phyloP scores from a whole-genome alignment of 2,888 invertebrate species.

The Cephus pulcher region DNA sequence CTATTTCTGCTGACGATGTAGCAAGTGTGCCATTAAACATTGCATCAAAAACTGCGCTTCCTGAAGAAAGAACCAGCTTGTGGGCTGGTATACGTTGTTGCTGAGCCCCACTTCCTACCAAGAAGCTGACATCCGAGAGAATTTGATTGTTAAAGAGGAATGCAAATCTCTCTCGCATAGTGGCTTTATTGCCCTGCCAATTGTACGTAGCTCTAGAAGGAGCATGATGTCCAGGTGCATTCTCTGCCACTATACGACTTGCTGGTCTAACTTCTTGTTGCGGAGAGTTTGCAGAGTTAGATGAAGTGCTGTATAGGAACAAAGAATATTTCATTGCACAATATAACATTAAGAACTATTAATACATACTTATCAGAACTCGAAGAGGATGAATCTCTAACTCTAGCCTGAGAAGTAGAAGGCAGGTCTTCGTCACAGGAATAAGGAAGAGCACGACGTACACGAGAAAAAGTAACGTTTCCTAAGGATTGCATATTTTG shows the following conservation, averaged over 20 bases:
- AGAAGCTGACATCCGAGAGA: constrained; percentile 80
- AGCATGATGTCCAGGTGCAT: background rate
- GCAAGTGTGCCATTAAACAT: constrained; percentile 86
- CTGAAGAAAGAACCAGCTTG: constrained; percentile 83
- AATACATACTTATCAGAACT: constrained; percentile 24
- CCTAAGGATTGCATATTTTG: constrained; percentile 51
- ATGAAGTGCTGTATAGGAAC: constrained; percentile 48
- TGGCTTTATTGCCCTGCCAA: constrained; percentile 81
- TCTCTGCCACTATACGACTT: constrained; percentile 26
- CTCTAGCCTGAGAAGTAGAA: constrained; percentile 39
- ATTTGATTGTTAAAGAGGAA: constrained; percentile 77
- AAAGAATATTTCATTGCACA: background rate
- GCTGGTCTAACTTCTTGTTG: constrained; percentile 47
- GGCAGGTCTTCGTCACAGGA: constrained; percentile 52
- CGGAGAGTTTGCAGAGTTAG: constrained; percentile 49
- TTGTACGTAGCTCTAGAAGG: constrained; percentile 64
- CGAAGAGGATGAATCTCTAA: constrained; percentile 40
- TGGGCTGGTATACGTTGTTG: constrained; percentile 82
- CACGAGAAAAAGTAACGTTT: constrained; percentile 47
- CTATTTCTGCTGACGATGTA: constrained; percentile 77
- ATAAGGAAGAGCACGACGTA: constrained; percentile 50
- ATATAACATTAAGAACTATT: background rate
- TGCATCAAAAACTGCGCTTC: constrained; percentile 88
- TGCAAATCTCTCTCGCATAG: constrained; percentile 80
- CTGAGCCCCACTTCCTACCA: constrained; percentile 79